phyloP scores from a whole-genome alignment of 2,797 vertebrate species.

The Mormyrops boulengeri region DNA sequence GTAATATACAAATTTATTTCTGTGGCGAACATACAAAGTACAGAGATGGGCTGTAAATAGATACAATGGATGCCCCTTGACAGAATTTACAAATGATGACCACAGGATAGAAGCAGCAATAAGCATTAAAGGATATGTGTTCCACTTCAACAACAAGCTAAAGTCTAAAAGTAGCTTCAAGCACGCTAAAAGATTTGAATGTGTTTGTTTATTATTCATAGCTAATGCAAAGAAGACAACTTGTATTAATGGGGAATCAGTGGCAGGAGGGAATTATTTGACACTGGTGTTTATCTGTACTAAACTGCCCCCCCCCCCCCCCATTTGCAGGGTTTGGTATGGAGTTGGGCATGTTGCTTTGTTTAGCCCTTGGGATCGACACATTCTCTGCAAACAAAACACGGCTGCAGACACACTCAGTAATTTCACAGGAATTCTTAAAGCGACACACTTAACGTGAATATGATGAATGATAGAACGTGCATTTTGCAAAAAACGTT shows the following conservation, averaged over 20 bases:
- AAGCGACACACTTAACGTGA: not conserved
- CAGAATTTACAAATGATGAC: not conserved
- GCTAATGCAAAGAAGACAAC: not conserved
- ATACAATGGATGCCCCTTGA: not conserved
- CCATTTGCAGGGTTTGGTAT: not conserved
- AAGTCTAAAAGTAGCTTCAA: not conserved
- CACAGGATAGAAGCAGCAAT: not conserved
- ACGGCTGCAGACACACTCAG: not conserved
- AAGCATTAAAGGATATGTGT: not conserved
- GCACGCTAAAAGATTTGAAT: not conserved
- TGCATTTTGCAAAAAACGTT: not conserved
- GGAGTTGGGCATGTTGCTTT: not conserved
- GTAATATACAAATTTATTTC: not conserved
- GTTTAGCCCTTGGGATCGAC: not conserved
- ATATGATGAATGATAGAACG: not conserved
- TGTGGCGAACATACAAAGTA: not conserved
- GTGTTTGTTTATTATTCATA: not conserved
- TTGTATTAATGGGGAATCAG: not conserved
- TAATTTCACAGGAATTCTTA: not conserved
- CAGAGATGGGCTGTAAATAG: not conserved
- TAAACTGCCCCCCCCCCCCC: not conserved
- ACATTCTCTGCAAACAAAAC: not conserved
- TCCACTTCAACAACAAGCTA: not conserved
- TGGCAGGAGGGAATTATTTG: not conserved
- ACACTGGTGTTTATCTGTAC: not conserved